A percentile compares a stretch with the other conserved stretches of the same genome.
Conservation (phyloP, 2,797 vertebrate genomes). For the Erethizon dorsatum region DNA sequence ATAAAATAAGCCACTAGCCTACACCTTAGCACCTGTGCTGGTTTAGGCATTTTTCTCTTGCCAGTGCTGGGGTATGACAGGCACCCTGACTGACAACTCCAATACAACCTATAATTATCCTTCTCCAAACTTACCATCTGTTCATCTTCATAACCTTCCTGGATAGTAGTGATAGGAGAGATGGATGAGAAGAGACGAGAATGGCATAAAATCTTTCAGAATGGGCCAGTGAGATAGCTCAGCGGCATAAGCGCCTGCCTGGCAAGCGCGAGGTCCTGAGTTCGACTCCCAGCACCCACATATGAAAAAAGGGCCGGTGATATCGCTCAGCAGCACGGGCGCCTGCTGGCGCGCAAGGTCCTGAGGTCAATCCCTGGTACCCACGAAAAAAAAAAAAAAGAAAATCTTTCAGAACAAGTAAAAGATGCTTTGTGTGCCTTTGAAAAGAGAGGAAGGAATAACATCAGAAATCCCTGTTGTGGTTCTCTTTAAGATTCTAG, state of each 20-base stretch:
- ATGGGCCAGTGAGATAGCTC: too few relatives aligned
- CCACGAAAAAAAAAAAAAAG: too few relatives aligned
- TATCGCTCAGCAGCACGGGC: too few relatives aligned
- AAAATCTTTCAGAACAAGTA: not conserved
- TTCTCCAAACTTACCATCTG: not conserved
- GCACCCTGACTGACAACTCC: not conserved
- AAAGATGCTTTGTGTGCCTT: not conserved
- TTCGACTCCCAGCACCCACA: too few relatives aligned
- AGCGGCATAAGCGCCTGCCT: too few relatives aligned
- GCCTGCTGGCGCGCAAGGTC: too few relatives aligned
- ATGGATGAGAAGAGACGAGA: slow-evolving; percentile 4
- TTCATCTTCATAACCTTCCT: not conserved
- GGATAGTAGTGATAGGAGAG: not conserved
- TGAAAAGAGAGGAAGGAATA: not conserved
- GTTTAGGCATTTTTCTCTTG: not conserved
- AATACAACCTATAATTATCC: not conserved
- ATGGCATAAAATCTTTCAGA: not conserved
- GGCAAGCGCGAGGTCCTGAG: too few relatives aligned
- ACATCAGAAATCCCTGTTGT: not conserved
- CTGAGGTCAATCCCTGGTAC: too few relatives aligned
- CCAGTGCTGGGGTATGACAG: not conserved
- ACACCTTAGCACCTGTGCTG: not conserved
- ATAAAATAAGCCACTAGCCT: not conserved
- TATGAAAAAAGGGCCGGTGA: too few relatives aligned
- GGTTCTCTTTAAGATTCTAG: not conserved